Evolutionary conservation across 2,797 vertebrate species (phyloP).

Genomic region (Bucorvus abyssinicus): DNA sequence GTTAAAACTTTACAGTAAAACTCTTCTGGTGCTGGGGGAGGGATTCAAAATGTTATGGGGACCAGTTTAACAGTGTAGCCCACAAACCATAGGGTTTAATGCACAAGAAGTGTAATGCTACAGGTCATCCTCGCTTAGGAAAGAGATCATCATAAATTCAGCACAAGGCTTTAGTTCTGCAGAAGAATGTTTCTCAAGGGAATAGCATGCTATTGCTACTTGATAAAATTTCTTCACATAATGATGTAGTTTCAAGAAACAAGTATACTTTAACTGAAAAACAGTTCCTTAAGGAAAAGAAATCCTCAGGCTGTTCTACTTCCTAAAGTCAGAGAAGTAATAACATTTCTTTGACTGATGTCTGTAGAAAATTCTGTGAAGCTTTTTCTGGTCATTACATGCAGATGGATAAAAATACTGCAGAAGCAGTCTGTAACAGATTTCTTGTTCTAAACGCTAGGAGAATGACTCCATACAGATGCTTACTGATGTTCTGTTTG

Average conservation of each 20-base stretch:
- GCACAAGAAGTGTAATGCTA: neutral
- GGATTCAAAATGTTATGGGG: neutral
- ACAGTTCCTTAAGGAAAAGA: neutral
- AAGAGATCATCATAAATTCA: neutral
- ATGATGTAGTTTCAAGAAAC: conserved; percentile 45
- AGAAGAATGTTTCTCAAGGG: conserved; percentile 28
- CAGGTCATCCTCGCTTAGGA: neutral
- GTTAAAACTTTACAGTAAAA: neutral
- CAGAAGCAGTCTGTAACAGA: neutral
- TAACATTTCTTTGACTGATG: neutral
- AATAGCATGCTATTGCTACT: neutral
- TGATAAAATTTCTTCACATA: conserved; percentile 33
- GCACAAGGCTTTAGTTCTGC: neutral
- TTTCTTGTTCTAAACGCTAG: neutral
- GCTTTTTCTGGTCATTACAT: neutral
- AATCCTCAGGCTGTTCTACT: conserved; percentile 30
- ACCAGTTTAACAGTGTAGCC: neutral
- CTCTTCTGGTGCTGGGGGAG: neutral
- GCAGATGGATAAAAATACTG: neutral
- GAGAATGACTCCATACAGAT: neutral
- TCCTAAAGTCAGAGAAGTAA: neutral
- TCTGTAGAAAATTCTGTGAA: neutral
- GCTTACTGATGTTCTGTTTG: neutral
- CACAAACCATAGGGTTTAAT: neutral
- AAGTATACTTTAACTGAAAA: conserved; percentile 30